phyloP scores from a whole-genome alignment of 2,888 invertebrate genomes.

The Odontomyia ornata region DNA sequence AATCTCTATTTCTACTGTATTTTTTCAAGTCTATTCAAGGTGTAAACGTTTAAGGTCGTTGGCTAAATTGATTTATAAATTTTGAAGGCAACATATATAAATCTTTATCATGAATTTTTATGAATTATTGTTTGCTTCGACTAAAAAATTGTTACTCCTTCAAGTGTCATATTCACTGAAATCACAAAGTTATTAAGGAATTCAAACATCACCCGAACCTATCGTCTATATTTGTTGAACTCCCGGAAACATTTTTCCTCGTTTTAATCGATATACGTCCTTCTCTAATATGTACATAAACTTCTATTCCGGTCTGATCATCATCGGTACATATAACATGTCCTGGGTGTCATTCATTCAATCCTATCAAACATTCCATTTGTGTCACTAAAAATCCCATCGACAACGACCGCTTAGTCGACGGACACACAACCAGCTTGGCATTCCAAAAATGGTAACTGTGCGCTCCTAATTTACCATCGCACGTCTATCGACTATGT shows the following conservation, averaged over 20 bases:
- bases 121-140: no score
- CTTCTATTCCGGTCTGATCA: background rate
- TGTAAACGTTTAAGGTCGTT: no score
- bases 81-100: no score
- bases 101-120: no score
- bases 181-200: no score
- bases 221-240: background rate
- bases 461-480: background rate
- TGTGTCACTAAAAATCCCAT: slow-evolving; percentile 37
- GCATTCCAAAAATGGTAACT: background rate
- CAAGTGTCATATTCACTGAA: no score
- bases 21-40: no score
- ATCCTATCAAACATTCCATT: slow-evolving; percentile 42
- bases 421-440: slow-evolving; percentile 1
- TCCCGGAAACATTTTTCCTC: background rate
- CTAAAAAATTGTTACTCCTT: no score
- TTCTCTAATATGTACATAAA: slow-evolving; percentile 12
- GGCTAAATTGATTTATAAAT: no score
- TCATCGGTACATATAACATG: slow-evolving; percentile 23
- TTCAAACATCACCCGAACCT: no score
- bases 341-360: slow-evolving; percentile 34
- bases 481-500: background rate
- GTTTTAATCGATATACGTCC: slow-evolving; percentile 6
- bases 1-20: no score
- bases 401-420: slow-evolving; percentile 24